A percentile compares a stretch with the other conserved stretches of the same genome.
Conservation (phyloP, 2,888 invertebrate species). For the Lasioglossum malachurum region DNA sequence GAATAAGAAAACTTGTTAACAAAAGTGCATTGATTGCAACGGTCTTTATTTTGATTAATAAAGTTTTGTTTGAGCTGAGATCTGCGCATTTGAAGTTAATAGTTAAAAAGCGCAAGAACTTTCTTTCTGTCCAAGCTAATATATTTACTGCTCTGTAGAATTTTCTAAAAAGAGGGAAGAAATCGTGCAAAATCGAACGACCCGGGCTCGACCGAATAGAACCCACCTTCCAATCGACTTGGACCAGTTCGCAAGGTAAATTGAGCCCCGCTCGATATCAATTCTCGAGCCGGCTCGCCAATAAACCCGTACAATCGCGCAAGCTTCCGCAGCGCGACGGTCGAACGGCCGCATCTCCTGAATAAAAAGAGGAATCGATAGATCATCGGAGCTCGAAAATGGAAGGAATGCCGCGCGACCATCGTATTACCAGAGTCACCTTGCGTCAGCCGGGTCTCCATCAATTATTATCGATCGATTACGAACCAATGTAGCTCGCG, state of each 20-base stretch:
- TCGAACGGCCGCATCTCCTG: not conserved
- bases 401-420: not conserved
- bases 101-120: too few relatives aligned
- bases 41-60: too few relatives aligned
- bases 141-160: not conserved
- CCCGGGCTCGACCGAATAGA: not conserved
- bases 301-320: not conserved
- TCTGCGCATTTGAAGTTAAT: too few relatives aligned
- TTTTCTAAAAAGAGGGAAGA: not conserved
- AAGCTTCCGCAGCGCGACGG: not conserved
- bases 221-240: not conserved
- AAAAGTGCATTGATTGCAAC: too few relatives aligned
- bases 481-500: not conserved
- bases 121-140: too few relatives aligned
- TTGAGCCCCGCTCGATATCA: not conserved
- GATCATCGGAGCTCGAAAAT: not conserved
- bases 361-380: not conserved
- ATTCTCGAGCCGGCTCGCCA: not conserved
- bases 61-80: too few relatives aligned
- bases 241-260: not conserved
- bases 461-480: constrained; percentile 27
- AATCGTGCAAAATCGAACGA: not conserved
- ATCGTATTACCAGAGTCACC: constrained; percentile 6
- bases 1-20: too few relatives aligned
- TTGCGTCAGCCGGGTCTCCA: not conserved